Conservation (phyloP, 2,113 vertebrate species). For the Theristicus caerulescens region DNA sequence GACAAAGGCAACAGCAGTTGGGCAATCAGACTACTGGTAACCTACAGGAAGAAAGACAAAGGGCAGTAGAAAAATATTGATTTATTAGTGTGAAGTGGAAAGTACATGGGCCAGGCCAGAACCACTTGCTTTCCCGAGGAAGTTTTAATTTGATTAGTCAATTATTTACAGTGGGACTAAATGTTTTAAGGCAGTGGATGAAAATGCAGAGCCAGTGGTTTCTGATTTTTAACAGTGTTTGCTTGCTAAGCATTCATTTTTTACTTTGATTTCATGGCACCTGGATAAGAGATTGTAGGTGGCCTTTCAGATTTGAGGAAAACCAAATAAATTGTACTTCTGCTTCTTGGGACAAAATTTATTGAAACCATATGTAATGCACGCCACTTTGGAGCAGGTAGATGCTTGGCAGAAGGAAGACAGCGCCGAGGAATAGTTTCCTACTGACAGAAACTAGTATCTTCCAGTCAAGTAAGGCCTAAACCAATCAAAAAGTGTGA, state of each 20-base stretch:
- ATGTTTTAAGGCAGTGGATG: neutral
- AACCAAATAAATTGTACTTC: neutral
- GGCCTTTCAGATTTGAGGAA: neutral
- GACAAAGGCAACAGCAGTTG: neutral
- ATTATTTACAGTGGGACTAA: neutral
- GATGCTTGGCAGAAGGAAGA: neutral
- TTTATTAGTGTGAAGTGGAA: constrained; percentile 19
- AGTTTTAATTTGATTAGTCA: constrained; percentile 9
- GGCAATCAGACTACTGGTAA: neutral
- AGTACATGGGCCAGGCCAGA: neutral
- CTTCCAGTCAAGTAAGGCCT: neutral
- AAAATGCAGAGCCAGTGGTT: neutral
- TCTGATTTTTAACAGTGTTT: neutral
- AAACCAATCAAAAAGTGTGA: constrained; percentile 57
- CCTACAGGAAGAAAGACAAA: constrained; percentile 5
- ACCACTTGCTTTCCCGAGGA: neutral
- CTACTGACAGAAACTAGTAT: constrained; percentile 9
- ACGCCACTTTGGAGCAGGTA: neutral
- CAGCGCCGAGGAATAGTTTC: neutral
- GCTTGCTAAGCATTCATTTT: neutral
- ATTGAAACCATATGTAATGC: neutral
- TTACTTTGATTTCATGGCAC: neutral
- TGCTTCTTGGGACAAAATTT: neutral
- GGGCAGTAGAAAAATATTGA: neutral
- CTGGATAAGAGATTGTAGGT: neutral